Percentiles rank a stretch among this genome's conserved stretches.
Conservation (phyloP, 1,140 invertebrate species). For the Caligus rogercresseyi region DNA sequence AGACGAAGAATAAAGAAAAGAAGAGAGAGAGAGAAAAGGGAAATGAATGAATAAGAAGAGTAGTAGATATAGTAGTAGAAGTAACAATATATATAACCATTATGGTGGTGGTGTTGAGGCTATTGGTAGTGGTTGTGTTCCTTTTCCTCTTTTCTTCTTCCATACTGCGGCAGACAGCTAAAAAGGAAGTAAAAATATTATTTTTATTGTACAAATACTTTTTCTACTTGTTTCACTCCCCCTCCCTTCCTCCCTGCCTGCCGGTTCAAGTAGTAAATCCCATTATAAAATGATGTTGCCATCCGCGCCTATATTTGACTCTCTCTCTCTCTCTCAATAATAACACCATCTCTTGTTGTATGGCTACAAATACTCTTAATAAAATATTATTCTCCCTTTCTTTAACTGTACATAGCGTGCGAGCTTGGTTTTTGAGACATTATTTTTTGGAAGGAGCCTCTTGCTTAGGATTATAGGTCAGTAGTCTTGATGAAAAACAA, state of each 20-base stretch:
- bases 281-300: too few relatives aligned
- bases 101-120: neutral
- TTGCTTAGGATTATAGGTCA: too few relatives aligned
- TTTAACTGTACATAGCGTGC: neutral
- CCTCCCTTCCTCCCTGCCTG: neutral
- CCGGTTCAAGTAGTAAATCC: neutral
- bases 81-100: neutral
- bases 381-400: neutral
- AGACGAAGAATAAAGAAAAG: neutral
- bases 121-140: too few relatives aligned
- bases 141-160: too few relatives aligned
- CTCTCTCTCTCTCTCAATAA: neutral
- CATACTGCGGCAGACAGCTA: too few relatives aligned
- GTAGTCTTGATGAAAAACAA: too few relatives aligned
- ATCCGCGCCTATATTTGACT: too few relatives aligned
- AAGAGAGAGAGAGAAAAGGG: slow-evolving; percentile 1
- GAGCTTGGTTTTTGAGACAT: too few relatives aligned
- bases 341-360: too few relatives aligned
- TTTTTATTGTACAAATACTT: neutral
- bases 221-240: neutral
- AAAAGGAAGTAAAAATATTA: slow-evolving; percentile 1
- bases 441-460: too few relatives aligned
- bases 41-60: slow-evolving; percentile 3
- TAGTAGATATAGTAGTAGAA: neutral
- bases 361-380: too few relatives aligned